Base-by-base conservation (phyloP, 2,797 vertebrate species). In the Typhlichthys eigenmanni region DNA sequence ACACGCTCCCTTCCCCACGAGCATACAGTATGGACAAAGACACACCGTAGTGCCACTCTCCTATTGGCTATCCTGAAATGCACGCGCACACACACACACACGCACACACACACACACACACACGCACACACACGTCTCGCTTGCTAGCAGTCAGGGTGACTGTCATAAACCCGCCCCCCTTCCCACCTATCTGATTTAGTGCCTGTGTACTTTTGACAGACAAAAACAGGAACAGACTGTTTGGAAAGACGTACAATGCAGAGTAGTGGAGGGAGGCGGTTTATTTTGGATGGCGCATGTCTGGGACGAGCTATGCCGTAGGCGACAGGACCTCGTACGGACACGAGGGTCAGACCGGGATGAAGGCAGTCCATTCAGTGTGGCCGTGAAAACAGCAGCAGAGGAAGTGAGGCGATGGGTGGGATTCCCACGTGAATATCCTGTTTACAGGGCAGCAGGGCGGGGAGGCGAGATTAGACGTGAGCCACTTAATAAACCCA, bases 361-460 rank as follows among this genome's bases (percentile, higher is more conserved):
- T 56, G 66, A 52, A 68, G 58, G 62, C 66, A 47, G 67, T 29
- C 8, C 8, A 9, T 56, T 60, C 54, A 55, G 64, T 60, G 49
- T 57, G 64, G 58, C 68, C 55, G 64, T 76, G 80, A 76, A 72
- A 88, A 79, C 60, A 66, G 53, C 58, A 9, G 19, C 2, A 60
- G 50, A 78, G 80, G 78, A 84, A 85, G 74, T 58, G 12, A 48
- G 45, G 64, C 76, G 64, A 63, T 65, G 78, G 80, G 75, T 79
- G 86, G 71, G 73, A 74, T 71, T 66, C 67, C 58, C 74, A 75
- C 62, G 58, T 77, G 79, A 84, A 80, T 69, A 81, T 90, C 87
- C 88, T 89, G 89, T 88, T 88, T 85, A 86, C 79, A 67, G 19
- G 57, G 11, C 3, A 24, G n/a, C 4, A 2, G 38, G 13, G 50